Evolutionary conservation across 2,888 invertebrate genomes (phyloP).

Genomic region (Masnerella sp.): DNA sequence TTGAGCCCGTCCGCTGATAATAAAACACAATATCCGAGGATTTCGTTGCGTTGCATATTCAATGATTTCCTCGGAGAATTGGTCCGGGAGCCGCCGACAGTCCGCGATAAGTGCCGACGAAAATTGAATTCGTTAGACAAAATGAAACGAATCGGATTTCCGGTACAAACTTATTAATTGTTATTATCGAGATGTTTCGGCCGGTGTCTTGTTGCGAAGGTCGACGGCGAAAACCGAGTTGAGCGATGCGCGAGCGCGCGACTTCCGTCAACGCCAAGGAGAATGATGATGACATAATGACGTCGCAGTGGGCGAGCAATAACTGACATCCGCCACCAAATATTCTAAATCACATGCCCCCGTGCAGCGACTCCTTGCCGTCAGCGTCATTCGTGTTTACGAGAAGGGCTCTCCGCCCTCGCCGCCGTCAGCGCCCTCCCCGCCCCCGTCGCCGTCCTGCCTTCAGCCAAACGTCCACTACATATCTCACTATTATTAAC

Average conservation of each 20-base stretch:
- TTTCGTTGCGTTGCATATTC: slow-evolving; percentile 83
- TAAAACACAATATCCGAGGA: slow-evolving; percentile 77
- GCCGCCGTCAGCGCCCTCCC: slow-evolving; percentile 55
- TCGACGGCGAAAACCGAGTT: slow-evolving; percentile 66
- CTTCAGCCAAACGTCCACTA: slow-evolving; percentile 57
- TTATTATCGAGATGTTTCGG: slow-evolving; percentile 65
- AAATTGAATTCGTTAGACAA: slow-evolving; percentile 53
- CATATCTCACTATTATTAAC: slow-evolving; percentile 61
- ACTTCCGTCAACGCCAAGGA: slow-evolving; percentile 77
- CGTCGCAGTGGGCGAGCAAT: slow-evolving; percentile 77
- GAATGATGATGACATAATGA: slow-evolving; percentile 78
- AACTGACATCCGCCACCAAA: slow-evolving; percentile 77
- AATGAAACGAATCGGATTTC: slow-evolving; percentile 53
- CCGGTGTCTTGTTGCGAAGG: slow-evolving; percentile 63
- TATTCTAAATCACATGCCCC: slow-evolving; percentile 75
- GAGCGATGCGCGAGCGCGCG: slow-evolving; percentile 76
- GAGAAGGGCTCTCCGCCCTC: slow-evolving; percentile 62
- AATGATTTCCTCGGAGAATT: slow-evolving; percentile 88
- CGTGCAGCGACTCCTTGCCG: slow-evolving; percentile 61
- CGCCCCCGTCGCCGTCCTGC: slow-evolving; percentile 56
- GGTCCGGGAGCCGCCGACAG: slow-evolving; percentile 40
- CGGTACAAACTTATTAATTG: no score
- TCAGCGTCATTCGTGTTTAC: slow-evolving; percentile 69
- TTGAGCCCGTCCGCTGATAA: slow-evolving; percentile 73
- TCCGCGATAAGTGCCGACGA: slow-evolving; percentile 25